Conservation (phyloP, 2,797 vertebrate species). For the Thripadectes ignobilis region DNA sequence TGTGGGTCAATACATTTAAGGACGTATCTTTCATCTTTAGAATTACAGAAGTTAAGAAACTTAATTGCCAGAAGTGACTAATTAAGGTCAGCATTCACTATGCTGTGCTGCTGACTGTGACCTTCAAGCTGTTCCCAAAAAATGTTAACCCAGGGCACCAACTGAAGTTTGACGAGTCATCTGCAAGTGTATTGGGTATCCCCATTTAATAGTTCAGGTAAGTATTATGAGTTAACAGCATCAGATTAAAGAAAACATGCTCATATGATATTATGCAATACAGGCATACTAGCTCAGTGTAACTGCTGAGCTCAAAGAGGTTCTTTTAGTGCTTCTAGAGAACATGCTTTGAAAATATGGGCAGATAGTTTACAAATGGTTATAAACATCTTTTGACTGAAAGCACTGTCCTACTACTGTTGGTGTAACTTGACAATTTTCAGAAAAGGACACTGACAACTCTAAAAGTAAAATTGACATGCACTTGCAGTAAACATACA, state of each 20-base stretch:
- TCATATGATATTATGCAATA: background rate
- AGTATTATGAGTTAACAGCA: background rate
- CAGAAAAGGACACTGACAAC: conserved; percentile 39
- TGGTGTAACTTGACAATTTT: conserved; percentile 13
- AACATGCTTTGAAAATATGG: background rate
- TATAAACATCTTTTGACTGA: conserved; percentile 17
- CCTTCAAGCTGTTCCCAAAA: background rate
- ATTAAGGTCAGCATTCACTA: background rate
- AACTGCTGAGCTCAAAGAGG: background rate
- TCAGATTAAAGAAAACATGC: background rate
- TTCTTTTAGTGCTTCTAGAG: background rate
- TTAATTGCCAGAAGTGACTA: background rate
- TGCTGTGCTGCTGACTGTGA: background rate
- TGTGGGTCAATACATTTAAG: background rate
- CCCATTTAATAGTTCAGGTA: background rate
- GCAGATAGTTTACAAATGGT: background rate
- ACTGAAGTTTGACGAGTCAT: background rate
- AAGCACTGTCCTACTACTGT: background rate
- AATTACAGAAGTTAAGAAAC: background rate
- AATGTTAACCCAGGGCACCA: background rate
- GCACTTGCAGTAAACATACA: conserved; percentile 65
- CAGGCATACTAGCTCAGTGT: background rate
- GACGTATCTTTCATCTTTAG: background rate
- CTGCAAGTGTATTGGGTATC: background rate
- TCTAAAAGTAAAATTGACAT: conserved; percentile 72